phyloP scores from a whole-genome alignment of 2,888 invertebrate species.

The Chorisops tibialis region DNA sequence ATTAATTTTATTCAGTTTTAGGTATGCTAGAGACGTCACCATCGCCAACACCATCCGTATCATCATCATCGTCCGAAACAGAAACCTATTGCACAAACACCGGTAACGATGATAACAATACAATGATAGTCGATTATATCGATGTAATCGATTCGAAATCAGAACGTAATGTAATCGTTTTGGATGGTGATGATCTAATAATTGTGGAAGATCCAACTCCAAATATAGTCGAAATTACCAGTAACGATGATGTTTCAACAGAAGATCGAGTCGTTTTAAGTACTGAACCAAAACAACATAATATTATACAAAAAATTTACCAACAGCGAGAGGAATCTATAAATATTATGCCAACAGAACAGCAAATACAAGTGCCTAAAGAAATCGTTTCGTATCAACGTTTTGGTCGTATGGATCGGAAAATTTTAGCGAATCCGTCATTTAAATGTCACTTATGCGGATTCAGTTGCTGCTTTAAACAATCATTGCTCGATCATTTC shows the following conservation, averaged over 20 bases:
- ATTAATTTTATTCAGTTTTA: conserved; percentile 28
- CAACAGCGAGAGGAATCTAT: not conserved
- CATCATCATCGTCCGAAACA: conserved; percentile 6
- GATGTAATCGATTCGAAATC: conserved; percentile 23
- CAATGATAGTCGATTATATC: conserved; percentile 25
- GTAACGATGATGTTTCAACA: not conserved
- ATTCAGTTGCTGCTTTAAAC: conserved; percentile 41
- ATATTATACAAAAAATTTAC: not conserved
- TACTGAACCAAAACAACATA: not conserved
- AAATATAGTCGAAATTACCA: conserved; percentile 7
- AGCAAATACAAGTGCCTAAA: not conserved
- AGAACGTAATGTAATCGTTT: conserved; percentile 14
- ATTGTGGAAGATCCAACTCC: conserved; percentile 3
- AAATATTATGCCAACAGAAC: not conserved
- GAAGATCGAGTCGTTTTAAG: not conserved
- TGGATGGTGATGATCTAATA: not conserved
- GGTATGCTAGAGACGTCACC: conserved; percentile 14
- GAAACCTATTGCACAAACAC: not conserved
- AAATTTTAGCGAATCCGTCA: conserved; percentile 36
- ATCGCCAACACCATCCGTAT: too few relatives aligned
- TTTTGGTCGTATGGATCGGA: conserved; percentile 41
- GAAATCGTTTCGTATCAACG: conserved; percentile 43
- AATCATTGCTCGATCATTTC: conserved; percentile 42
- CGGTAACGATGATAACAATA: not conserved
- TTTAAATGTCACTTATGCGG: conserved; percentile 45